Evolutionary conservation across 2,797 vertebrate species (phyloP).

Genomic region (Taeniopygia guttata): DNA sequence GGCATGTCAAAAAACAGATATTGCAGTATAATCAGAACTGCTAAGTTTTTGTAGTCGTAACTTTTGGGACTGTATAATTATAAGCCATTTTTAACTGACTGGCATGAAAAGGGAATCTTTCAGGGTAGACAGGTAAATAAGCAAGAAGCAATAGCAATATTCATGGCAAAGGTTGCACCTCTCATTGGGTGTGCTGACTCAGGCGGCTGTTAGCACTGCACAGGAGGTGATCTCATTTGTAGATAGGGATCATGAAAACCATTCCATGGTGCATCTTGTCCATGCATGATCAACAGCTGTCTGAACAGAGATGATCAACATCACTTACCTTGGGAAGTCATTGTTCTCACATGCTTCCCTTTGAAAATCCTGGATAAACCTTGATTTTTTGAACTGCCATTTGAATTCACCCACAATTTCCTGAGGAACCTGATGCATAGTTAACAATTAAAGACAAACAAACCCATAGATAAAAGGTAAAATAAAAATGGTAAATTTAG

Average conservation of each 20-base stretch:
- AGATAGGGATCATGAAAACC: conserved; percentile 3
- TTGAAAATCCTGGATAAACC: background rate
- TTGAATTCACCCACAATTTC: background rate
- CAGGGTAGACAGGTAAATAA: background rate
- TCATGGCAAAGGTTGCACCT: background rate
- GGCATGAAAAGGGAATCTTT: background rate
- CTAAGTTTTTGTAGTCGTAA: background rate
- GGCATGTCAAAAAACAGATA: background rate
- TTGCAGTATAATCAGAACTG: background rate
- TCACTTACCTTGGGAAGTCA: background rate
- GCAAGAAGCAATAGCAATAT: background rate
- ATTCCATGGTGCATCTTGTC: background rate
- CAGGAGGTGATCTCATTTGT: background rate
- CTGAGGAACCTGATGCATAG: background rate
- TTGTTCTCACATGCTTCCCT: background rate
- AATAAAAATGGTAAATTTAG: background rate
- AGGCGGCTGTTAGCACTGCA: background rate
- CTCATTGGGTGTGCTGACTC: background rate
- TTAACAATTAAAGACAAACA: background rate
- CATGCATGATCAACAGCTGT: background rate
- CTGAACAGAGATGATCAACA: background rate
- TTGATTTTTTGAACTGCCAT: background rate
- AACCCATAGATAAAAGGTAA: background rate
- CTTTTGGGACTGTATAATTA: background rate
- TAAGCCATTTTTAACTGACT: background rate